A percentile compares a stretch with the other conserved stretches of the same genome.
These are phyloP conservation scores for Erpobdella octoculata DNA, from an alignment of 2,888 invertebrate genomes.

Conservation along the genomic window DNA sequence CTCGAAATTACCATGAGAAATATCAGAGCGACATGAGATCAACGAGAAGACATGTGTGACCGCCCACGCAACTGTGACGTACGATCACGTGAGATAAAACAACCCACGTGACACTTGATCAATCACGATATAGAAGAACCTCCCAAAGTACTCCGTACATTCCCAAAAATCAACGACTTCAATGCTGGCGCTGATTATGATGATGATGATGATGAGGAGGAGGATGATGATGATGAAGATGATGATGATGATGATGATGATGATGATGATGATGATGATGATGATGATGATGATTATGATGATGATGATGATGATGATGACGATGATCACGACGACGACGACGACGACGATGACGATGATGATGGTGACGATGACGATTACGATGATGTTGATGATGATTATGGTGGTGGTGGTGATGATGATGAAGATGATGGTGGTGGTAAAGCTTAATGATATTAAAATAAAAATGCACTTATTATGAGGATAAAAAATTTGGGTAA, in stretches of 20 bases:
- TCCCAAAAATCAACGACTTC: no score
- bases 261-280: conserved; percentile 30
- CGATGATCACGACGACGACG: conserved; percentile 18
- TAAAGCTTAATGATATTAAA: not conserved
- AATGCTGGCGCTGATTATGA: no score
- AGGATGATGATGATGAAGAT: no score
- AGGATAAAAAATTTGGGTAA: not conserved
- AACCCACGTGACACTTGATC: no score
- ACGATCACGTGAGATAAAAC: no score
- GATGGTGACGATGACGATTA: conserved; percentile 9
- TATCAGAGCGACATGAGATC: no score
- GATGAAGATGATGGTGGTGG: conserved; percentile 11
- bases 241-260: conserved; percentile 16
- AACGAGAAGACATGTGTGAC: no score
- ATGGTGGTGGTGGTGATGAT: conserved; percentile 6
- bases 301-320: conserved; percentile 28
- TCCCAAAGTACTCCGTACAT: no score
- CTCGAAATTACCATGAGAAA: no score
- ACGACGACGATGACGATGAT: conserved; percentile 4
- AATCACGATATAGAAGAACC: no score
- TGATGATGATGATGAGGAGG: no score
- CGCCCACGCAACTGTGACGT: no score
- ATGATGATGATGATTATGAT: conserved; percentile 30
- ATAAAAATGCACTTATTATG: not conserved
- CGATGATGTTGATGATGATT: conserved; percentile 15